Conservation (phyloP, 2,888 invertebrate genomes). For the Phortica okadai region DNA sequence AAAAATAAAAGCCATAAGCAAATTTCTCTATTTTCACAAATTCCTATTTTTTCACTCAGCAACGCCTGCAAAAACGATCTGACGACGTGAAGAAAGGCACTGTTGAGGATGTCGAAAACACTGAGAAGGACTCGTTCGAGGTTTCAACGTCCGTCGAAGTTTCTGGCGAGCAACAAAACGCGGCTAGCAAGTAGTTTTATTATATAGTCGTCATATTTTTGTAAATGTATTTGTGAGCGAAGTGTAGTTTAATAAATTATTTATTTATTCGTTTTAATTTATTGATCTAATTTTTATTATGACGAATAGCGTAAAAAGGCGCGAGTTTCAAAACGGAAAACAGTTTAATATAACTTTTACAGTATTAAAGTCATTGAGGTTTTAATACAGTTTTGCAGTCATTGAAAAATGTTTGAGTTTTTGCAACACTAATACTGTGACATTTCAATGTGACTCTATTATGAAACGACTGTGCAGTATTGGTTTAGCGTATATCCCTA, state of each 20-base stretch:
- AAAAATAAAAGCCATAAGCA: not conserved
- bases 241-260: constrained; percentile 65
- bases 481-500: too few relatives aligned
- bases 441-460: too few relatives aligned
- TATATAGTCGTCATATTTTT: constrained; percentile 49
- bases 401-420: too few relatives aligned
- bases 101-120: constrained; percentile 53
- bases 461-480: too few relatives aligned
- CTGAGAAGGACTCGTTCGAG: constrained; percentile 63
- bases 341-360: too few relatives aligned
- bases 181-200: constrained; percentile 52
- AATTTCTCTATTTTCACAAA: constrained; percentile 15
- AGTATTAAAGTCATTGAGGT: too few relatives aligned
- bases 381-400: too few relatives aligned
- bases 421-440: too few relatives aligned
- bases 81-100: constrained; percentile 67
- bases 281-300: too few relatives aligned
- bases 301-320: too few relatives aligned
- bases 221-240: constrained; percentile 59
- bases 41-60: constrained; percentile 48
- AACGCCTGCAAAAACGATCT: constrained; percentile 69
- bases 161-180: constrained; percentile 59
- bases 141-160: constrained; percentile 72
- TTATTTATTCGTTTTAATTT: constrained; percentile 49
- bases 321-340: too few relatives aligned